Evolutionary conservation across 2,113 vertebrate species (phyloP), one percentile per base, ranked within the genome.

Genomic region (Xerus inauris): DNA sequence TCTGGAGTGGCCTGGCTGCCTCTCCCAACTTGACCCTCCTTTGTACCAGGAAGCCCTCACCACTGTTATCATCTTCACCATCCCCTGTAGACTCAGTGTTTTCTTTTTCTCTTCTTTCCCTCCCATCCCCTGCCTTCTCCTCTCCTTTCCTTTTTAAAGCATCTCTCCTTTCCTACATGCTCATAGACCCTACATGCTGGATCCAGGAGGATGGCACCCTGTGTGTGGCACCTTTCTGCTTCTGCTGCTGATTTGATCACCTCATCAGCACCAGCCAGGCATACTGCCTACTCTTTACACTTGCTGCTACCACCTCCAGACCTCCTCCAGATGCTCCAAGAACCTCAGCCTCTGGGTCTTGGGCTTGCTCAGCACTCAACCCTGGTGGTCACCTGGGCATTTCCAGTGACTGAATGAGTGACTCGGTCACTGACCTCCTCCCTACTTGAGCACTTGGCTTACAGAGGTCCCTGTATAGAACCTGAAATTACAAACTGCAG

Each of bases 141-240:
- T 65, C 3, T 64, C 62, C 28, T 62, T 26, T 62, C 59, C 22
- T 62, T 47, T 47, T 6, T 5, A 22, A n/a, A 62, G 28, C n/a
- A 32, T 8, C 16, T 28, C 20, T 42, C 12, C 16, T 6, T 32
- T 76, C 45, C 73, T 3, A 45, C 14, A 49, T 6, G 42, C 6
- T 54, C n/a, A 2, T 22, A 20, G 42, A 59, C 8, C 30, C 38
- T 9, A 17, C 28, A 10, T 24, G n/a, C 24, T 32, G 20, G 32
- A 28, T 6, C 35, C 62, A 35, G 42, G 28, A 81, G 35, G 42
- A 62, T 0, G 11, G 22, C 9, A 5, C 9, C 4, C 0, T 35
- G 40, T 67, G 20, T 3, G n/a, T 57, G 51, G 19, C 14, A 30
- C 32, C 38, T 76, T 80, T 88, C 71, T 80, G 28, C 42, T 76